These are phyloP conservation scores for Vanacampus margaritifer DNA, from an alignment of 2,113 vertebrate genomes.

Conservation along the genomic window DNA sequence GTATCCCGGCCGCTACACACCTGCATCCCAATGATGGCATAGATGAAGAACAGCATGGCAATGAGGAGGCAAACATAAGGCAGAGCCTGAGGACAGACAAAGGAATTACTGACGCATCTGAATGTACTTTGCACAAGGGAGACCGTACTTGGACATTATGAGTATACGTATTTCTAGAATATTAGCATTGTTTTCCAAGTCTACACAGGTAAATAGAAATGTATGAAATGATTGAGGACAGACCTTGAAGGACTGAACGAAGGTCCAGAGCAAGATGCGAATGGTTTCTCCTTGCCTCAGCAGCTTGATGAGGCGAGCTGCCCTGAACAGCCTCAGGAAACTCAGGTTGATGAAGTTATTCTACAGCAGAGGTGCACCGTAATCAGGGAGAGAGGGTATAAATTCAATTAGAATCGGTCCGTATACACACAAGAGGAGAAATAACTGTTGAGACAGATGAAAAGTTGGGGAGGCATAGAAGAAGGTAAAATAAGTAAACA, in stretches of 20 bases:
- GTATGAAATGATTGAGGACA: constrained; percentile 11
- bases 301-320: constrained; percentile 90
- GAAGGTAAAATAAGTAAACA: constrained; percentile 39
- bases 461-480: constrained; percentile 6
- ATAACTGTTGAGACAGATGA: constrained; percentile 17
- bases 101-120: constrained; percentile 15
- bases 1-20: constrained; percentile 53
- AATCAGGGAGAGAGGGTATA: constrained; percentile 30
- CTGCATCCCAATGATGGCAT: constrained; percentile 82
- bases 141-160: not conserved
- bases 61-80: constrained; percentile 81
- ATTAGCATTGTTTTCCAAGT: not conserved
- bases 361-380: constrained; percentile 62
- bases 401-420: constrained; percentile 26
- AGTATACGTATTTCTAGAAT: not conserved
- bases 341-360: constrained; percentile 96
- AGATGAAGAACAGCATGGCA: constrained; percentile 83
- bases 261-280: constrained; percentile 91
- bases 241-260: constrained; percentile 93
- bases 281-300: constrained; percentile 91
- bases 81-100: constrained; percentile 67
- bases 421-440: constrained; percentile 11
- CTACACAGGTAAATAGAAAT: constrained; percentile 6
- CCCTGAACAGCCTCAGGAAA: constrained; percentile 89
- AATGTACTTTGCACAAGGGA: constrained; percentile 5